These are phyloP conservation scores for Gymnobelideus leadbeateri DNA, from an alignment of 2,113 vertebrate genomes.

Conservation along the genomic window DNA sequence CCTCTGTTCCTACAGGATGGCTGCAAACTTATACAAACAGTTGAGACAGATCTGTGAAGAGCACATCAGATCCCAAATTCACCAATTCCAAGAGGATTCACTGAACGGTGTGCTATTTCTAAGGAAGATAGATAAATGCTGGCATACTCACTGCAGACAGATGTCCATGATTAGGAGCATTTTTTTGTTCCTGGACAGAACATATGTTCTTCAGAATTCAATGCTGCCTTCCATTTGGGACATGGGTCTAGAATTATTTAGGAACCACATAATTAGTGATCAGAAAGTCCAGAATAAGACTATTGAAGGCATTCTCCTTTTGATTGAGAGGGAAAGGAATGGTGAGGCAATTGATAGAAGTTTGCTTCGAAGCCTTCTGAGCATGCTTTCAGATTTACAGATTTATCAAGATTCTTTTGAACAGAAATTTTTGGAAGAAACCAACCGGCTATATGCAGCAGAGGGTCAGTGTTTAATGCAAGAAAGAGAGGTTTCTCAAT, in stretches of 20 bases:
- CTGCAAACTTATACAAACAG: conserved; percentile 98
- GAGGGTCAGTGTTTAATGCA: conserved; percentile 99
- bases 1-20: conserved; percentile 99
- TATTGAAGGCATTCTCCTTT: conserved; percentile 93
- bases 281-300: conserved; percentile 96
- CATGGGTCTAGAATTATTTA: conserved; percentile 96
- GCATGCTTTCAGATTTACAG: conserved; percentile 98
- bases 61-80: conserved; percentile 96
- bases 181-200: conserved; percentile 97
- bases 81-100: conserved; percentile 98
- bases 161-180: conserved; percentile 99
- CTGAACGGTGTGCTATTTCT: conserved; percentile 98
- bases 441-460: conserved; percentile 94
- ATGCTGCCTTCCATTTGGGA: conserved; percentile 98
- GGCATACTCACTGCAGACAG: conserved; percentile 98
- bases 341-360: conserved; percentile 97
- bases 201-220: conserved; percentile 97
- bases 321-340: conserved; percentile 95
- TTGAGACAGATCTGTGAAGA: conserved; percentile 95
- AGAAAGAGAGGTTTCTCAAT: conserved; percentile 95
- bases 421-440: conserved; percentile 94
- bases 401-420: conserved; percentile 98
- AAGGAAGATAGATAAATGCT: conserved; percentile 97
- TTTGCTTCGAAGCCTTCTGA: conserved; percentile 96
- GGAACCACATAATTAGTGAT: conserved; percentile 96